A percentile compares a stretch with the other conserved stretches of the same genome.
phyloP scores from a whole-genome alignment of 1,140 invertebrate genomes.

The Apis dorsata region DNA sequence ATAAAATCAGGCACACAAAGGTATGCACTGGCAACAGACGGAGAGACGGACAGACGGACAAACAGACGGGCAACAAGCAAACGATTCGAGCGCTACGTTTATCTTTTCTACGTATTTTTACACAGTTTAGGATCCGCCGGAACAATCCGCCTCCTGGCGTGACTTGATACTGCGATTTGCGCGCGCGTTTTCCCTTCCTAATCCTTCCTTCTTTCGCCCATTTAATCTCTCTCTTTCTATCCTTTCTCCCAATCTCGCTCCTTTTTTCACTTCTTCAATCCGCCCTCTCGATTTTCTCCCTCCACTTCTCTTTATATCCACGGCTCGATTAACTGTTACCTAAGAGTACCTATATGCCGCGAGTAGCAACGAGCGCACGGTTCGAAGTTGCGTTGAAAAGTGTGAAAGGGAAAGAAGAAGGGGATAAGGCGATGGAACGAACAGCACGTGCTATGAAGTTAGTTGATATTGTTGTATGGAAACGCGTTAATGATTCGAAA shows the following conservation, averaged over 20 bases:
- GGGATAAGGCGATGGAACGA: constrained; percentile 23
- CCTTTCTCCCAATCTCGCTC: background rate
- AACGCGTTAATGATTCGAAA: constrained; percentile 1
- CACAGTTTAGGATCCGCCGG: constrained; percentile 60
- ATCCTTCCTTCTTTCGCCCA: background rate
- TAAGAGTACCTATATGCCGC: background rate
- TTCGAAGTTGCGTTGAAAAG: constrained; percentile 22
- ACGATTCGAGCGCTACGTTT: constrained; percentile 56
- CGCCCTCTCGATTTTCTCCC: background rate
- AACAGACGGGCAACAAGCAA: background rate
- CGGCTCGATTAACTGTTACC: constrained; percentile 32
- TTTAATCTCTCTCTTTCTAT: background rate
- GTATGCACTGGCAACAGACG: background rate
- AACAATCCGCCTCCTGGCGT: constrained; percentile 34
- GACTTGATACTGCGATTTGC: constrained; percentile 46
- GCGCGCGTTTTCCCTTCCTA: constrained; percentile 9
- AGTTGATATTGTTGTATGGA: background rate
- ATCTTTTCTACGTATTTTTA: constrained; percentile 76
- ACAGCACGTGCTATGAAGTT: background rate
- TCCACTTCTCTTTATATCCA: background rate
- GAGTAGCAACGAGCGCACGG: constrained; percentile 52
- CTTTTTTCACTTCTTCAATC: background rate
- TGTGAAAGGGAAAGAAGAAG: constrained; percentile 4
- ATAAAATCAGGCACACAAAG: background rate
- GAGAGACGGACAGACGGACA: background rate